phyloP scores from a whole-genome alignment of 2,888 invertebrate genomes.

The Gnatocerus cornutus region DNA sequence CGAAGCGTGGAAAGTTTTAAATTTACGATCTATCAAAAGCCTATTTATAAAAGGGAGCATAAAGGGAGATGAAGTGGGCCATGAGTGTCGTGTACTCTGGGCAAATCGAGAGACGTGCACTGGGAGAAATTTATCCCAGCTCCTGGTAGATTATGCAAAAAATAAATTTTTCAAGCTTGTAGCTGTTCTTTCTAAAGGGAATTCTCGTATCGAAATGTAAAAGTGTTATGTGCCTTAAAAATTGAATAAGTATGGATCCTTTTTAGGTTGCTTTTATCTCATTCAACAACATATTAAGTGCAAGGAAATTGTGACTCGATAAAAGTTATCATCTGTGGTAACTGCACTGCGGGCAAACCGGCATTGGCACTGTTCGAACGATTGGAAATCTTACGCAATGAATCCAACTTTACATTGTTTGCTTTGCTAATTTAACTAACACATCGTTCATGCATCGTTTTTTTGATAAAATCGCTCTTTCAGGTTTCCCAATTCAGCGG shows the following conservation, averaged over 20 bases:
- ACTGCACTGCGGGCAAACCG: no score
- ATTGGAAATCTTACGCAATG: no score
- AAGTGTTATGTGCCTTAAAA: constrained; percentile 28
- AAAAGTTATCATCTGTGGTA: no score
- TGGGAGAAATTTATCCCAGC: constrained; percentile 43
- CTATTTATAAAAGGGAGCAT: constrained; percentile 52
- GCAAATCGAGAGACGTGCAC: constrained; percentile 33
- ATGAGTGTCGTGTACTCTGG: constrained; percentile 43
- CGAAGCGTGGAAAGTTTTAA: constrained; percentile 39
- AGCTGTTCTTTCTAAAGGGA: constrained; percentile 19
- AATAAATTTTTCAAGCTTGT: constrained; percentile 44
- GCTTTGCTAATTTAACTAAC: no score
- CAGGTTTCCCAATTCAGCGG: no score
- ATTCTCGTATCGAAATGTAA: constrained; percentile 21
- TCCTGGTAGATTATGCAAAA: constrained; percentile 44
- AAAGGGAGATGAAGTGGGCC: constrained; percentile 47
- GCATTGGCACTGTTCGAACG: no score
- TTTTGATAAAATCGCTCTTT: no score
- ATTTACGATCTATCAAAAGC: constrained; percentile 53
- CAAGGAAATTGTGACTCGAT: no score
- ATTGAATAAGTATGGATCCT: constrained; percentile 29
- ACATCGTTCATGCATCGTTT: no score
- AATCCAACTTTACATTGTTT: no score
- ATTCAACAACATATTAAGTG: no score
- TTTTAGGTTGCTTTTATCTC: constrained; percentile 8